A percentile compares a stretch with the other conserved stretches of the same genome.
These are phyloP conservation scores for Phaethornis superciliosus DNA, from an alignment of 2,113 vertebrate genomes.

Conservation along the genomic window DNA sequence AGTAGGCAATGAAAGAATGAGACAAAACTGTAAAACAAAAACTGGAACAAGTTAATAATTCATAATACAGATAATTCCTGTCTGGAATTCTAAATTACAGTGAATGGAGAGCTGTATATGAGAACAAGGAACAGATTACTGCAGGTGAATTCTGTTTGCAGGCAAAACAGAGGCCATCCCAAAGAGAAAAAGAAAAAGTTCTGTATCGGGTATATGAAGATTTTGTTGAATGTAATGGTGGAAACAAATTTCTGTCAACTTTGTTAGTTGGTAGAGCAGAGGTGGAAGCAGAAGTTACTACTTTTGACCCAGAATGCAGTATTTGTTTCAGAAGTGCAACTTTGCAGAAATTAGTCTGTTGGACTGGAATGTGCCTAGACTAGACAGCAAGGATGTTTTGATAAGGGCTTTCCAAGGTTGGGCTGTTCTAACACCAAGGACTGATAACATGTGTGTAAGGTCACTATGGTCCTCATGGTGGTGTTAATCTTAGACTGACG, in stretches of 20 bases:
- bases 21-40: constrained; percentile 11
- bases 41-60: not conserved
- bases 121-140: not conserved
- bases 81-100: not conserved
- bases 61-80: not conserved
- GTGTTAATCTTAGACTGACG: not conserved
- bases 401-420: constrained; percentile 30
- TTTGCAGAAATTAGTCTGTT: not conserved
- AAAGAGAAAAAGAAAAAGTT: not conserved
- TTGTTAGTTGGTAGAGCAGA: not conserved
- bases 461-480: not conserved
- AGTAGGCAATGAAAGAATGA: not conserved
- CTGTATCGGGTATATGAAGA: not conserved
- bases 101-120: not conserved
- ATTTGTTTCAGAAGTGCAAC: not conserved
- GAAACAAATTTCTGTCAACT: not conserved
- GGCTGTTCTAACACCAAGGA: not conserved
- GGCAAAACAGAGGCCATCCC: not conserved
- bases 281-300: not conserved
- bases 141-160: not conserved
- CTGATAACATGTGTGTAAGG: not conserved
- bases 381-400: constrained; percentile 1
- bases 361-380: constrained; percentile 6
- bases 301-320: constrained; percentile 10
- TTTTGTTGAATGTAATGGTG: not conserved